phyloP scores from a whole-genome alignment of 2,797 vertebrate species.

The Hypotaenidia okinawae region DNA sequence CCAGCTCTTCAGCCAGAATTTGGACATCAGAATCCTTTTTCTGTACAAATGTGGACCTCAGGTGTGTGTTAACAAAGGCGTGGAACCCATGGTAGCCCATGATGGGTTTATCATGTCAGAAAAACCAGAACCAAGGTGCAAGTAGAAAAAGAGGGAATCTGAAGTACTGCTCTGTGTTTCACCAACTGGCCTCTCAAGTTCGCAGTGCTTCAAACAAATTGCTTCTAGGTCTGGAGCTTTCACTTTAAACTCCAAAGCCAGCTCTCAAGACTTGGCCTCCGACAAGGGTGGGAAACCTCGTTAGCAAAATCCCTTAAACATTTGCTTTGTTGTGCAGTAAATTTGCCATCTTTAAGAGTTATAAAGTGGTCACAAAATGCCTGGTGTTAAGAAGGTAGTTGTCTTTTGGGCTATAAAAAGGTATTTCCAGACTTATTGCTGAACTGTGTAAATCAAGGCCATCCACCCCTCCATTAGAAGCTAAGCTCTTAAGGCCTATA shows the following conservation, averaged over 20 bases:
- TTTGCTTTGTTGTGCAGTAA: constrained; percentile 46
- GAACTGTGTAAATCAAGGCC: constrained; percentile 71
- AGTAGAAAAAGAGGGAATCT: neutral
- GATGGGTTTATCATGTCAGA: neutral
- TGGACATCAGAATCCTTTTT: neutral
- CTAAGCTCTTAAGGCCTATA: constrained; percentile 64
- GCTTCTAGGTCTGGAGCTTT: neutral
- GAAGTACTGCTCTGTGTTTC: neutral
- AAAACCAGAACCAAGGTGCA: neutral
- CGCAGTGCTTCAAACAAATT: neutral
- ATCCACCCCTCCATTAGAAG: constrained; percentile 61
- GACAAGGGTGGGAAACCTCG: constrained; percentile 19
- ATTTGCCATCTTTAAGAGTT: constrained; percentile 34
- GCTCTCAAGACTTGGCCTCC: neutral
- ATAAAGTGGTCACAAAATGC: constrained; percentile 36
- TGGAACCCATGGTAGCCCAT: rapidly evolving
- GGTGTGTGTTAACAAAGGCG: neutral
- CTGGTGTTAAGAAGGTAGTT: constrained; percentile 19
- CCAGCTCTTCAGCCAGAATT: neutral
- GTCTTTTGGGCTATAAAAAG: constrained; percentile 33
- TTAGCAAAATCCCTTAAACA: constrained; percentile 28
- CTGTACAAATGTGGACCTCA: rapidly evolving
- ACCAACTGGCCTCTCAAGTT: neutral
- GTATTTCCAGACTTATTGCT: constrained; percentile 59
- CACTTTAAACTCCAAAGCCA: neutral